Conservation (phyloP, 2,113 vertebrate species). For the Dunckerocampus dactyliophorus region DNA sequence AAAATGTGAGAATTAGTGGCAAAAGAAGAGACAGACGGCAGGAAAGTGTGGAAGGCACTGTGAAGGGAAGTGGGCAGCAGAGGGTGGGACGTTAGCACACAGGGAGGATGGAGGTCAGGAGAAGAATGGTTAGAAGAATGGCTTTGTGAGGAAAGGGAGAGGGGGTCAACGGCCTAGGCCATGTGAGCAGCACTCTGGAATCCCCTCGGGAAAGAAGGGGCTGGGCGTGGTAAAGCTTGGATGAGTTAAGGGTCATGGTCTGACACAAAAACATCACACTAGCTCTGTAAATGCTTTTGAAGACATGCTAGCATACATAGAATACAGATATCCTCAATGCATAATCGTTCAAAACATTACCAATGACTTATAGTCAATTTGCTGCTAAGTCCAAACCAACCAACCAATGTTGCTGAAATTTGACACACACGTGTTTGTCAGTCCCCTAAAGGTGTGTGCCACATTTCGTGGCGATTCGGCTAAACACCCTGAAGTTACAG, state of each 20-base stretch:
- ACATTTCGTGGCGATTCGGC: no score
- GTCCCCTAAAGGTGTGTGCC: no score
- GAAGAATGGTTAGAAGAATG: constrained; percentile 41
- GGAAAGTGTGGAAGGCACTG: constrained; percentile 25
- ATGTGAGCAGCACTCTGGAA: constrained; percentile 55
- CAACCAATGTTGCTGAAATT: no score
- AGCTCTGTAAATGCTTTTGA: background rate
- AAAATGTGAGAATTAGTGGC: constrained; percentile 27
- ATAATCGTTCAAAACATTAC: constrained; percentile 1
- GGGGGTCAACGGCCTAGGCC: constrained; percentile 54
- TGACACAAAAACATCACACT: constrained; percentile 15
- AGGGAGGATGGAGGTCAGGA: constrained; percentile 22
- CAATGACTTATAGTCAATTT: background rate
- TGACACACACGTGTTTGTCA: no score
- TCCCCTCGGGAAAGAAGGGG: constrained; percentile 45
- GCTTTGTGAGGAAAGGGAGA: constrained; percentile 34
- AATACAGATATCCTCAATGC: constrained; percentile 10
- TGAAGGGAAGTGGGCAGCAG: constrained; percentile 14
- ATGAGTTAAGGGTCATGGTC: constrained; percentile 40
- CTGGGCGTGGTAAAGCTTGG: constrained; percentile 35
- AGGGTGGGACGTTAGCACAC: constrained; percentile 19
- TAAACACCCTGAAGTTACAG: no score
- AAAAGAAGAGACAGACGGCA: constrained; percentile 12
- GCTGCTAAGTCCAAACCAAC: no score
- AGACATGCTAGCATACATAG: background rate